Evolutionary conservation across 2,797 vertebrate genomes (phyloP).

Genomic region (Catostomus latipinnis): DNA sequence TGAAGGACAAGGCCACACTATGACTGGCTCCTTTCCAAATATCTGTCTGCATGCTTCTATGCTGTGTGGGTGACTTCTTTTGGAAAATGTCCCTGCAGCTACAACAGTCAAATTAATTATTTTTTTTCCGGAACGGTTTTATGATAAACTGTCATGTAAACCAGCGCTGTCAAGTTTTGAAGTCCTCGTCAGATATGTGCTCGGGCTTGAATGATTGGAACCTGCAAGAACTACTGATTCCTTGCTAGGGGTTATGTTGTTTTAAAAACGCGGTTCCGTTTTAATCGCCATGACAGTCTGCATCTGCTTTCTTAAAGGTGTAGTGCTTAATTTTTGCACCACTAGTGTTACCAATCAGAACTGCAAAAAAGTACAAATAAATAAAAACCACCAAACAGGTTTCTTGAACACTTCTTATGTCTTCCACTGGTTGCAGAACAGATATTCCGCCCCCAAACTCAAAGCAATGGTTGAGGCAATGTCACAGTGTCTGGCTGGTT

Average conservation of each 20-base stretch:
- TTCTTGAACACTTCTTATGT: not conserved
- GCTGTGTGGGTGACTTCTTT: constrained; percentile 34
- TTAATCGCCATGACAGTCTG: not conserved
- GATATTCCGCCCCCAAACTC: no score
- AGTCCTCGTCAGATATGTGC: constrained; percentile 25
- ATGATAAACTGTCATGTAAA: constrained; percentile 32
- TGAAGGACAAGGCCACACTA: constrained; percentile 20
- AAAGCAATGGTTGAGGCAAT: no score
- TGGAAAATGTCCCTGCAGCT: constrained; percentile 26
- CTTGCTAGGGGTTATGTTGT: constrained; percentile 12
- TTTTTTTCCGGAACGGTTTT: not conserved
- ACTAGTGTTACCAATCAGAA: not conserved
- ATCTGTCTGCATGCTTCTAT: constrained; percentile 11
- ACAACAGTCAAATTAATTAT: constrained; percentile 20
- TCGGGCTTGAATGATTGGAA: constrained; percentile 12
- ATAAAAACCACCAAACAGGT: not conserved
- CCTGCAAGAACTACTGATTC: constrained; percentile 27
- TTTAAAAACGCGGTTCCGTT: constrained; percentile 12
- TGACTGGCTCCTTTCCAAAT: constrained; percentile 17
- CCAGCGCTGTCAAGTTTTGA: not conserved
- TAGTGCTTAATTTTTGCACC: not conserved
- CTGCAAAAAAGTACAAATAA: not conserved
- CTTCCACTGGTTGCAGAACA: no score
- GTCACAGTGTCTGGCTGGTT: no score
- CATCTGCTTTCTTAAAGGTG: not conserved